Conservation (phyloP, 2,888 invertebrate species). For the Tetragonisca angustula region DNA sequence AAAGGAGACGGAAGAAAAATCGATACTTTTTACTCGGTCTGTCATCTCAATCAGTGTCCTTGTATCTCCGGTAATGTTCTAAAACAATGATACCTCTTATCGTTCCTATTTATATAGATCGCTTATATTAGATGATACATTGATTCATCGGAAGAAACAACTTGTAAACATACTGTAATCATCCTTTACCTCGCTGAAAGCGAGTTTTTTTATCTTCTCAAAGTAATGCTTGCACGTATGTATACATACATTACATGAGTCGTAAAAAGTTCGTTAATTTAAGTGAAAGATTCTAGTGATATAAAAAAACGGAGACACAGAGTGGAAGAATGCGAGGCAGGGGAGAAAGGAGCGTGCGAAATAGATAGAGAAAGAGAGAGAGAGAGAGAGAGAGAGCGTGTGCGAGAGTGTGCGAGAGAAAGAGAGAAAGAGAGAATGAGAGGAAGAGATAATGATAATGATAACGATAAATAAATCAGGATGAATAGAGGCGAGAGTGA, state of each 20-base stretch:
- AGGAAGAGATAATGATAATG: neutral
- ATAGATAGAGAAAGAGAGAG: neutral
- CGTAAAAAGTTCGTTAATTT: constrained; percentile 39
- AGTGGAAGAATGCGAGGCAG: neutral
- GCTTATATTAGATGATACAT: constrained; percentile 52
- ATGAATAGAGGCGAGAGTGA: neutral
- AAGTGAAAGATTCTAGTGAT: constrained; percentile 11
- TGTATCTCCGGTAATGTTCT: constrained; percentile 48
- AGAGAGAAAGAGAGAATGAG: neutral
- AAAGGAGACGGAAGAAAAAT: neutral
- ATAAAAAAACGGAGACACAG: neutral
- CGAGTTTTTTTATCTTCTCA: constrained; percentile 51
- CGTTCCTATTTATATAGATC: constrained; percentile 65
- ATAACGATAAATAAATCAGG: neutral
- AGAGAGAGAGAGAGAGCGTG: neutral
- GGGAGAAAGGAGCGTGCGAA: neutral
- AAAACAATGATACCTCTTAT: constrained; percentile 67
- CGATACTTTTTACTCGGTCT: constrained; percentile 35
- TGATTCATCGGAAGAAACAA: constrained; percentile 38
- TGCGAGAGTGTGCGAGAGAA: neutral
- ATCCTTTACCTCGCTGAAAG: constrained; percentile 30
- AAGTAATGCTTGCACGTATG: constrained; percentile 29
- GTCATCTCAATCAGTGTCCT: constrained; percentile 50
- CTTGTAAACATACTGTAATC: constrained; percentile 35
- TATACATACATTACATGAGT: constrained; percentile 18